These are phyloP conservation scores for Phoxinus phoxinus DNA, from an alignment of 2,113 vertebrate species.

Conservation along the genomic window DNA sequence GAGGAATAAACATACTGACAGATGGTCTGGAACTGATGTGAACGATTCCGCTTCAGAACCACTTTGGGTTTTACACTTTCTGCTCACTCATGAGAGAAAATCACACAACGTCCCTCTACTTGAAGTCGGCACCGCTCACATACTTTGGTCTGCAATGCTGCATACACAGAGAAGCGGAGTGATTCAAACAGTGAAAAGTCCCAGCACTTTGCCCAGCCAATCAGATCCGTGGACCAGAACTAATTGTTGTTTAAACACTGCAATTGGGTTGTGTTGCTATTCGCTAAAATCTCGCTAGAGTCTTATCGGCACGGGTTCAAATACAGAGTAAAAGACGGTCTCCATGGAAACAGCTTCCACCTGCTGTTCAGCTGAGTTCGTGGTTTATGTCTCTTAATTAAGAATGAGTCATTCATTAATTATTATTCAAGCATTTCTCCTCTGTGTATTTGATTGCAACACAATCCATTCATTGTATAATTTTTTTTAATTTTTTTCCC, in stretches of 20 bases:
- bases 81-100: not conserved
- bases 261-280: not conserved
- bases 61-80: not conserved
- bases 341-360: slow-evolving; percentile 51
- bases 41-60: not conserved
- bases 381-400: slow-evolving; percentile 50
- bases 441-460: slow-evolving; percentile 37
- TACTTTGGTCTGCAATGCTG: not conserved
- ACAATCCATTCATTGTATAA: slow-evolving; percentile 37
- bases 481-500: slow-evolving; percentile 17
- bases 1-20: not conserved
- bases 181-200: not conserved
- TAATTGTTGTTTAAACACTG: not conserved
- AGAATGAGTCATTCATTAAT: slow-evolving; percentile 48
- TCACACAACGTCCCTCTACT: no score
- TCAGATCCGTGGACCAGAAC: not conserved
- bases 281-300: not conserved
- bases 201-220: not conserved
- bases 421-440: slow-evolving; percentile 48
- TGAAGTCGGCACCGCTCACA: not conserved
- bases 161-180: not conserved
- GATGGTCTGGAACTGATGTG: not conserved
- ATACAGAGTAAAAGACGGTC: slow-evolving; percentile 32
- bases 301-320: slow-evolving; percentile 40
- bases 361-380: slow-evolving; percentile 46